phyloP scores from a whole-genome alignment of 2,797 vertebrate genomes.

The Ctenosaura bakeri region DNA sequence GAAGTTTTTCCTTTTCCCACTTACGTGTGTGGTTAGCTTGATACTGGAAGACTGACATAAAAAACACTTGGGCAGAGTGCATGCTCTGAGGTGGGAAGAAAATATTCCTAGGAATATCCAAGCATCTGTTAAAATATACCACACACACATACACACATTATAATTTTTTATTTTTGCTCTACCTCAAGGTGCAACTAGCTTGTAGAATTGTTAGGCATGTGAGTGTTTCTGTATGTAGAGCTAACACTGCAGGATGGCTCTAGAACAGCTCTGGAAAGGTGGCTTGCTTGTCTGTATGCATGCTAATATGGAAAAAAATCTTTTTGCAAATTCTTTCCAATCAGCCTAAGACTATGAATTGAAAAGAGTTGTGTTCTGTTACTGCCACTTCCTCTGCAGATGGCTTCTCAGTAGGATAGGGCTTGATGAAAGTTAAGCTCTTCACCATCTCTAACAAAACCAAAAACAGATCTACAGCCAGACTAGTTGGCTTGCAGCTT shows the following conservation, averaged over 20 bases:
- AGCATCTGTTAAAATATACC: slow-evolving; percentile 31
- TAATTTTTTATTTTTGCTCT: neutral
- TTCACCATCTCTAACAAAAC: rapidly evolving
- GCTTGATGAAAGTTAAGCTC: slow-evolving; percentile 8
- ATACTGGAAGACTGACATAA: neutral
- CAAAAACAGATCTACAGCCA: neutral
- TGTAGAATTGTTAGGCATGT: slow-evolving; percentile 48
- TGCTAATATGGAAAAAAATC: neutral
- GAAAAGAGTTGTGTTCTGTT: neutral
- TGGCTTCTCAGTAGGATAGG: neutral
- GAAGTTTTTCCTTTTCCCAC: neutral
- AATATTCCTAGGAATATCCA: slow-evolving; percentile 20
- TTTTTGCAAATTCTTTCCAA: neutral
- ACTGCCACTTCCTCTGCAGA: neutral
- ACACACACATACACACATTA: slow-evolving; percentile 19
- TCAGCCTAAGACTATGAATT: neutral
- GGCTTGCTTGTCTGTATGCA: neutral
- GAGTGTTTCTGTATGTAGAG: neutral
- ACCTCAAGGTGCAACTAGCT: neutral
- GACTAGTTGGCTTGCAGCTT: slow-evolving; percentile 16
- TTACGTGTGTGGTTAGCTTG: neutral
- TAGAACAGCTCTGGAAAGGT: neutral
- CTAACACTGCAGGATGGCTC: slow-evolving; percentile 11
- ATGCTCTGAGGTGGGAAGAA: slow-evolving; percentile 47
- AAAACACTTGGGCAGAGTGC: slow-evolving; percentile 2